Base-by-base conservation (phyloP, 2,113 vertebrate genomes). In the Elaphurus davidianus region DNA sequence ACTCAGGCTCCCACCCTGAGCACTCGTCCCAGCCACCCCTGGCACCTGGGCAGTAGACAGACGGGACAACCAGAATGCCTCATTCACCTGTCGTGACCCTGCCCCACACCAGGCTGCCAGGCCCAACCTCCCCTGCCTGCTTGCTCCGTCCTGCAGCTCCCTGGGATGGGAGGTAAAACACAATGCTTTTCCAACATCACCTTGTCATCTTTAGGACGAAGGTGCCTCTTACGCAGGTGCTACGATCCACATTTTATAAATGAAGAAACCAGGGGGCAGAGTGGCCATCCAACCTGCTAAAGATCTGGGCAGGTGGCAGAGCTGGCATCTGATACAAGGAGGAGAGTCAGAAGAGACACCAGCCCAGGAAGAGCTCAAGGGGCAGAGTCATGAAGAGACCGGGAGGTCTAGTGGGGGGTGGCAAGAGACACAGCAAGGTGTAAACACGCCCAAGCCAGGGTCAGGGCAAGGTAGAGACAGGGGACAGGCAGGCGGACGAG, bases 111-210 rank as follows among this genome's bases (percentile, higher is more conserved):
- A 47, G 2, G 15, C 47, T 27, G 45, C 23, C 76, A 12, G 25
- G 47, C 16, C 50, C 64, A 47, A 0, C 8, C 62, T 19, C 33
- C 13, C 8, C 43, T 47, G 36, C 71, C 84, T 11, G 87, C 79
- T 62, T 19, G 87, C 47, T 76, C 36, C 14, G 10, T 43, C 25
- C 57, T 17, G 2, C 55, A 25, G 45, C 52, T 47, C 1, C 54
- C 60, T 45, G 15, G 6, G 17, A 5, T 3, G 43, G 36, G n/a
- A 85, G 50, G n/a, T 54, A 17, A 54, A 43, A 78, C 6, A 3
- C 0, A 0, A 23, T 6, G n/a, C 54, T 59, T 87, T n/a, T 47
- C 5, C 43, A 27, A 23, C 19, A 55, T 11, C 30, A 0, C 1
- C 36, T 19, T 36, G 11, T 36, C 45, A 4, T 59, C 94, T 36